These are phyloP conservation scores for Zosterops japonicus DNA, from an alignment of 2,113 vertebrate species.

Conservation along the genomic window DNA sequence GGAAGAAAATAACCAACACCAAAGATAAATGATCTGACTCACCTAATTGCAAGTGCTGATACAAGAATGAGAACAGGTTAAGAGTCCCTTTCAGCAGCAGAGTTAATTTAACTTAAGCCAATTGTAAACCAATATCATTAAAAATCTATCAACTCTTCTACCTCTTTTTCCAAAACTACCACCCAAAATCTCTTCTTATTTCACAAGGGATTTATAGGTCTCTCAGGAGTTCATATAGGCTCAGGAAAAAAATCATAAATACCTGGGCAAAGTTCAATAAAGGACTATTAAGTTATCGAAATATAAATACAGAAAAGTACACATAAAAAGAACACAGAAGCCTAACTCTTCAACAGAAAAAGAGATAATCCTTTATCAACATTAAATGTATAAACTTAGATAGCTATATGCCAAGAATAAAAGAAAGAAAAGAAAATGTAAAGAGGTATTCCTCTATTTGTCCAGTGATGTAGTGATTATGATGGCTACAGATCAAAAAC, in stretches of 20 bases:
- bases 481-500: not conserved
- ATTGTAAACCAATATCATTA: not conserved
- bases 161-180: not conserved
- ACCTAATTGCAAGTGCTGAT: not conserved
- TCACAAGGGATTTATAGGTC: not conserved
- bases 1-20: fast-evolving
- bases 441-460: not conserved
- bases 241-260: not conserved
- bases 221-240: not conserved
- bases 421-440: not conserved
- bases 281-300: not conserved
- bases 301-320: not conserved
- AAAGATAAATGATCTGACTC: not conserved
- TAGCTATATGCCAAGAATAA: not conserved
- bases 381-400: not conserved
- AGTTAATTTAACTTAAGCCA: not conserved
- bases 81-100: not conserved
- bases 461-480: not conserved
- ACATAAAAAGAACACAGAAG: not conserved
- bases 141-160: not conserved
- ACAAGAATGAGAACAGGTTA: not conserved
- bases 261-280: not conserved
- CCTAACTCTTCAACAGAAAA: not conserved
- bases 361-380: not conserved
- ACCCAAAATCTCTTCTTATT: not conserved